phyloP scores from a whole-genome alignment of 2,113 vertebrate species.

The Chaetura pelagica region DNA sequence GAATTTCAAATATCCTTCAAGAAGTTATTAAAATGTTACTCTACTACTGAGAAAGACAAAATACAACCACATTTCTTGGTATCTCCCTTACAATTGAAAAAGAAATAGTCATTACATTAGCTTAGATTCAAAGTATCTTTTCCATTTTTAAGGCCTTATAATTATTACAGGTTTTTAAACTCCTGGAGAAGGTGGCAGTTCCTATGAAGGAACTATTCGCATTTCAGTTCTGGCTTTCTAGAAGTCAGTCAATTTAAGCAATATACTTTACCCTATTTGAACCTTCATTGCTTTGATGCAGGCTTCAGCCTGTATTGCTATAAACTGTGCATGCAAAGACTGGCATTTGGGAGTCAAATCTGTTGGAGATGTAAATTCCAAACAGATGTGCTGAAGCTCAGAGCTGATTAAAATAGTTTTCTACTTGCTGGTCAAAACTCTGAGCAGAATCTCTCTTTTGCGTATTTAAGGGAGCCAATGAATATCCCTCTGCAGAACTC shows the following conservation, averaged over 20 bases:
- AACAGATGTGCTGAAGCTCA: not conserved
- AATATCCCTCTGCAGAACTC: not conserved
- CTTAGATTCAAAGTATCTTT: not conserved
- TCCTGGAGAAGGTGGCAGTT: not conserved
- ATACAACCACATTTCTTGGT: not conserved
- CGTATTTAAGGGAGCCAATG: not conserved
- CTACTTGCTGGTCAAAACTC: slow-evolving; percentile 38
- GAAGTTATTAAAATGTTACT: slow-evolving; percentile 34
- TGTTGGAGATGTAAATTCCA: not conserved
- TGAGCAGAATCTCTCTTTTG: not conserved
- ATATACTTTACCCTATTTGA: not conserved
- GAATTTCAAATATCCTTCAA: slow-evolving; percentile 60
- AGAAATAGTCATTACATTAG: slow-evolving; percentile 13
- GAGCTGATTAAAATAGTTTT: not conserved
- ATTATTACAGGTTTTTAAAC: slow-evolving; percentile 9
- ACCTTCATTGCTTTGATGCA: not conserved
- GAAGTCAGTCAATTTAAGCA: not conserved
- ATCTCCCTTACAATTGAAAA: not conserved
- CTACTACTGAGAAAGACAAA: slow-evolving; percentile 18
- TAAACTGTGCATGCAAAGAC: not conserved
- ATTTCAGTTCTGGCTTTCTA: not conserved
- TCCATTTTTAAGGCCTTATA: slow-evolving; percentile 14
- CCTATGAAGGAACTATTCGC: not conserved
- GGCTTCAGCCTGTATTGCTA: not conserved
- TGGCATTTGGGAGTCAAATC: not conserved